Evolutionary conservation across 2,888 invertebrate species (phyloP), one percentile per base, ranked within the genome.

Genomic region (Bugula neritina): DNA sequence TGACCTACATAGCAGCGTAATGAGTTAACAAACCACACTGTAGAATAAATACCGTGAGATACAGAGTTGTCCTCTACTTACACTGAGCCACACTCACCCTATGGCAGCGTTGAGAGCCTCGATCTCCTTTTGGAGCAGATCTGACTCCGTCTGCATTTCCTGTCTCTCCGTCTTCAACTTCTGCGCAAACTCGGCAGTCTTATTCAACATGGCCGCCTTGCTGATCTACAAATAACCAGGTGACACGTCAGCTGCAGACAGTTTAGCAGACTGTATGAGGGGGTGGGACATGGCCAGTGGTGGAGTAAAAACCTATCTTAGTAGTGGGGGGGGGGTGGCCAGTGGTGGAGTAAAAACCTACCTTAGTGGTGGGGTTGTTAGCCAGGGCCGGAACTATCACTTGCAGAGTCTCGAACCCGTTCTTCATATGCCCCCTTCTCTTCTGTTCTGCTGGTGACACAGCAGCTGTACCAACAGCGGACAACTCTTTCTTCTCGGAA

Each of bases 201-300:
- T 96, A 83, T 95, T 94, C 72, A 97, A 86, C 93, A 96, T 94
- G 25, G 94, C 94, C 57, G 96, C 96, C 86, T 97, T 97, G 86
- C 82, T 83, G 71, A 82, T 83, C 63, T 63, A n/a, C 10, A 31
- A 13, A n/a, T 2, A 63, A 5, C 27, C 31, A n/a, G 13, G 27
- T 63, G n/a, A 31, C 29, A 43, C 10, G 17, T 43, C 5, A 43
- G 43, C 43, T 43, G 17, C 43, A 43, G 10, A 43, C 43, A 43
- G 10, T 10, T 10, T 17, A 10, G 43, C 43, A 43, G 43, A 10
- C 5, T 43, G 43, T 43, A 43, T 43, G 17, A 5, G 10, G 10
- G 17, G 17, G 43, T 43, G 43, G 43, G 17, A 43, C 43, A 43
- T 43, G 43, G 17, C 10, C 17, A 43, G 43, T 5, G 43, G 43